Percentiles rank a stretch among this genome's conserved stretches.
phyloP scores from a whole-genome alignment of 2,888 invertebrate species.

The Tillus elongatus region DNA sequence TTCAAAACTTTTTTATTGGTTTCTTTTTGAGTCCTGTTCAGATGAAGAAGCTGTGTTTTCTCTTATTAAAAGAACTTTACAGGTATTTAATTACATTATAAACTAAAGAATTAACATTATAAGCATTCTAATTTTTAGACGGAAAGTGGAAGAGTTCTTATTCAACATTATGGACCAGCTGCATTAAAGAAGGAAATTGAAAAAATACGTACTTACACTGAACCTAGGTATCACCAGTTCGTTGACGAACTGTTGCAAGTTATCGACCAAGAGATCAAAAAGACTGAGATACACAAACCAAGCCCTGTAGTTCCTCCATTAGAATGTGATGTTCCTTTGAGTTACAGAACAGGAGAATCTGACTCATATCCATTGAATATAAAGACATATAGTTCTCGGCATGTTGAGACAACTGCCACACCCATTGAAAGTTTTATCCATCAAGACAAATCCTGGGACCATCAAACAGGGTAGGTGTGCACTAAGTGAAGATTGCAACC shows the following conservation, averaged over 20 bases:
- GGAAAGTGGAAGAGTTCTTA: conserved; percentile 45
- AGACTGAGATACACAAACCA: conserved; percentile 35
- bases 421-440: conserved; percentile 32
- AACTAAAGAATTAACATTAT: conserved; percentile 5
- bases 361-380: conserved; percentile 9
- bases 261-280: conserved; percentile 33
- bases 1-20: conserved; percentile 54
- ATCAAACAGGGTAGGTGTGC: conserved; percentile 28
- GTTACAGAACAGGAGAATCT: conserved; percentile 30
- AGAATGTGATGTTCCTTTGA: conserved; percentile 39
- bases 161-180: conserved; percentile 44
- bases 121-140: conserved; percentile 40
- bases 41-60: conserved; percentile 50
- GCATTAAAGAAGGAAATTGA: conserved; percentile 41
- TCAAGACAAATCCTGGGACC: conserved; percentile 27
- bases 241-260: conserved; percentile 44
- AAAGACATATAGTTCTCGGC: too few relatives aligned
- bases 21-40: conserved; percentile 46
- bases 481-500: too few relatives aligned
- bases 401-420: conserved; percentile 33
- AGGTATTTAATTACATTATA: conserved; percentile 38
- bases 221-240: conserved; percentile 37
- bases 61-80: conserved; percentile 47
- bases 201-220: conserved; percentile 41
- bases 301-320: conserved; percentile 43